Conservation (phyloP, 2,888 invertebrate genomes). For the Agrochola lota region DNA sequence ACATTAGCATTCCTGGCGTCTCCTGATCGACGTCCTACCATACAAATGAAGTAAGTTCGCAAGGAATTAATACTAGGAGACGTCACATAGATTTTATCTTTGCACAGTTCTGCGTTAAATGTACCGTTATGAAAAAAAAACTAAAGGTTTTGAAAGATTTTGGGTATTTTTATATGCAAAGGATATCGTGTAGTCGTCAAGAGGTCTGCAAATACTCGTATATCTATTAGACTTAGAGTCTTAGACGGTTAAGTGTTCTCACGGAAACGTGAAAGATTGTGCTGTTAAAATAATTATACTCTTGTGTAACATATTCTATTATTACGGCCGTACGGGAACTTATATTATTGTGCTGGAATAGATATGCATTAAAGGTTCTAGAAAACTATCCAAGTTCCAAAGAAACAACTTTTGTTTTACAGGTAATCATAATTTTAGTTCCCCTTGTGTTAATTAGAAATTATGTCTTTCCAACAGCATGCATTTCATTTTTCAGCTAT, state of each 20-base stretch:
- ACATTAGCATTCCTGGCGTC: conserved; percentile 63
- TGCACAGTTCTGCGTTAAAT: conserved; percentile 25
- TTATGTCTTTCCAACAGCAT: no score
- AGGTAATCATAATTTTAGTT: no score
- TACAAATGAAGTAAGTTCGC: conserved; percentile 61
- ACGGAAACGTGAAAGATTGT: conserved; percentile 34
- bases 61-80: conserved; percentile 37
- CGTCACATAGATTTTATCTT: conserved; percentile 47
- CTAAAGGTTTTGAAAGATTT: conserved; percentile 35
- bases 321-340: conserved; percentile 13
- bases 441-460: no score
- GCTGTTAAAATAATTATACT: conserved; percentile 43
- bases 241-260: conserved; percentile 30
- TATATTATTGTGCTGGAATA: conserved; percentile 14
- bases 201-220: conserved; percentile 47
- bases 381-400: no score
- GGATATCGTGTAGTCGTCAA: conserved; percentile 33
- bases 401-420: no score
- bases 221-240: neutral
- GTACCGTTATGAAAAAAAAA: conserved; percentile 37
- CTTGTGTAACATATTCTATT: conserved; percentile 27
- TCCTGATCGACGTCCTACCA: conserved; percentile 52
- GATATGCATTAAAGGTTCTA: neutral
- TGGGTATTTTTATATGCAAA: conserved; percentile 40
- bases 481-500: no score